Evolutionary conservation across 2,113 vertebrate species (phyloP), one percentile per base, ranked within the genome.

Genomic region (Chionomys nivalis): DNA sequence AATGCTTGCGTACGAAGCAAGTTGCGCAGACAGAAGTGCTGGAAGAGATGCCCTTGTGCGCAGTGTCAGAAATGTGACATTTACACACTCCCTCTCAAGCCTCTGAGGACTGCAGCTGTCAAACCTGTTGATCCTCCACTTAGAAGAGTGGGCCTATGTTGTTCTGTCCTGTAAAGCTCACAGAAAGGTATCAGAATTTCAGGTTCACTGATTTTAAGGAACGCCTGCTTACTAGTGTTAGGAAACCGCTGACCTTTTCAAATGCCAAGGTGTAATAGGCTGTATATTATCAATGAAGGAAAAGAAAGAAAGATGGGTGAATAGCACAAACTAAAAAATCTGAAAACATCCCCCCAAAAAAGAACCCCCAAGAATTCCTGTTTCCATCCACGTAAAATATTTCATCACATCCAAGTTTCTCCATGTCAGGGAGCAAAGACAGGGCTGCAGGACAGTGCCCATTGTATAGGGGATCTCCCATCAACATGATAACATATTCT

Each of bases 241-340:
- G 79, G 72, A 75, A 83, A 94, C 93, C 1, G 73, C 21, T 42
- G 78, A 90, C 89, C 89, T 97, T 98, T 94, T 42, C 88, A 96
- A 94, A 95, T 44, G 70, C 16, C 94, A 90, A 58, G 21, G 65
- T 89, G 85, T 1, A 63, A 68, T 36, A 7, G n/a, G n/a, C 0
- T 24, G 39, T 87, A 39, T 0, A 8, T 13, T 13, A 5, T 31
- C 63, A 24, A 65, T 33, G 93, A 92, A 86, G 49, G 44, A 87
- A 39, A 81, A 49, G 44, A 82, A 96, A 44, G 0, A 65, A 19
- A 95, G 79, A 47, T 28, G 33, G 2, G 42, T 3, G 26, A 83
- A 72, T 66, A 17, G n/a, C 72, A 61, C 85, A 91, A 96, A 87
- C 2, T 63, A 3, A 91, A 58, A 81, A 33, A 16, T 88, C 39